Base-by-base conservation (phyloP, 2,113 vertebrate genomes). In the Prolemur simus region DNA sequence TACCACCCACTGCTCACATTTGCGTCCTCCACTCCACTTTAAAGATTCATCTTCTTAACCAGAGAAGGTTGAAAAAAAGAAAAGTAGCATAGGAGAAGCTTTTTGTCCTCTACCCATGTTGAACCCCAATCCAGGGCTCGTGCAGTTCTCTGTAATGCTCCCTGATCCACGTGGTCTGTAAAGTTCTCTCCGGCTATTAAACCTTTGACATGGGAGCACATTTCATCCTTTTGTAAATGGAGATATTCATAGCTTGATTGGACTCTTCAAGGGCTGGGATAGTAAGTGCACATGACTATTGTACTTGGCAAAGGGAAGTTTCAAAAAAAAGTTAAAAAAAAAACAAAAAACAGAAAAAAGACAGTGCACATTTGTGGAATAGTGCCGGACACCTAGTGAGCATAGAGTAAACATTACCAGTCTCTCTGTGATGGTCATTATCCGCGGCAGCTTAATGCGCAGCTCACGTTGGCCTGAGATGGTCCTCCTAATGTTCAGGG, bases 121-220 rank as follows among this genome's bases (percentile, higher is more conserved):
- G 37, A 77, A 32, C 60, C 8, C 0, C 34, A 25, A n/a, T 10
- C 15, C 14, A 21, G 54, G 52, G 17, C 29, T 39, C 5, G 0
- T 14, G 4, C 6, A 0, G 25, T 39, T 49, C 87, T 66, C 2
- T 2, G 45, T 2, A 32, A 20, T 64, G 34, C 49, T 25, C 5
- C 34, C 42, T 34, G 5, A 27, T 42, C 63, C n/a, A 29, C 60
- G 39, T 63, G 3, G 27, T 63, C 37, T 37, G 14, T 39, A 83
- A 71, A 47, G 60, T 1, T n/a, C 39, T 10, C 64, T n/a, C n/a
- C 2, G 5, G 34, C 37, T 15, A 0, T 23, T 2, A 4, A 10
- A 25, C 27, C 20, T 37, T 25, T 6, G 3, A 60, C 8, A 13
- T 27, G 37, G 8, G 17, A 23, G 18, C 84, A 13, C 1, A 18